Evolutionary conservation across 2,113 vertebrate species (phyloP).

Genomic region (Zonotrichia leucophrys): DNA sequence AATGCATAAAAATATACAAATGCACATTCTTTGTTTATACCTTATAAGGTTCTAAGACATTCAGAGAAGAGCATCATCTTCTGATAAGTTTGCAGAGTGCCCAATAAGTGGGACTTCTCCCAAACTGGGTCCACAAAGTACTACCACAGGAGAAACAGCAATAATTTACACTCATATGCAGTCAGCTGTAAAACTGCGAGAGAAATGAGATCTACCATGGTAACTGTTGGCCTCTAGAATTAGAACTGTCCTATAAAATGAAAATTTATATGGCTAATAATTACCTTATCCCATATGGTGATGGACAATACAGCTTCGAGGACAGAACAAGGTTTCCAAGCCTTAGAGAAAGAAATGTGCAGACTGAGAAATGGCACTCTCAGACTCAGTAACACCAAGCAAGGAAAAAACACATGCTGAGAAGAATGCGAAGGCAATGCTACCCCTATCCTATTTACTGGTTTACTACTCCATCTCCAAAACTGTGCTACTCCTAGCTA

Average conservation of each 20-base stretch:
- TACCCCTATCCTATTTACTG: background rate
- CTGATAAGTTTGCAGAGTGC: background rate
- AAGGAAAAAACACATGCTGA: background rate
- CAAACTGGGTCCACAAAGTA: background rate
- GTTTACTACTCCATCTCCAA: conserved; percentile 22
- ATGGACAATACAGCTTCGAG: background rate
- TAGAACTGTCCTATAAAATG: conserved; percentile 52
- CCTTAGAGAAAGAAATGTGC: background rate
- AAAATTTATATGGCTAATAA: conserved; percentile 63
- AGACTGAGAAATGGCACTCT: background rate
- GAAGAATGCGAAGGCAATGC: background rate
- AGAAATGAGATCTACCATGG: conserved; percentile 1
- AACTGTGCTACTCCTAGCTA: background rate
- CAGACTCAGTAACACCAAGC: background rate
- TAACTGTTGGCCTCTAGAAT: conserved; percentile 37
- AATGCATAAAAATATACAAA: background rate
- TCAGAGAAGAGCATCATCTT: background rate
- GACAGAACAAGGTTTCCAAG: conserved; percentile 20
- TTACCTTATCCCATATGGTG: conserved; percentile 43
- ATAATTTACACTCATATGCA: background rate
- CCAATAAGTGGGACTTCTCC: background rate
- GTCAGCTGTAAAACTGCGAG: background rate
- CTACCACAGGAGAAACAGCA: background rate
- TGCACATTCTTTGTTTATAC: background rate
- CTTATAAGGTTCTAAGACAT: background rate